Percentiles rank a stretch among this genome's conserved stretches.
Evolutionary conservation across 2,888 invertebrate species (phyloP).

Genomic region (Neoaliturus tenellus): DNA sequence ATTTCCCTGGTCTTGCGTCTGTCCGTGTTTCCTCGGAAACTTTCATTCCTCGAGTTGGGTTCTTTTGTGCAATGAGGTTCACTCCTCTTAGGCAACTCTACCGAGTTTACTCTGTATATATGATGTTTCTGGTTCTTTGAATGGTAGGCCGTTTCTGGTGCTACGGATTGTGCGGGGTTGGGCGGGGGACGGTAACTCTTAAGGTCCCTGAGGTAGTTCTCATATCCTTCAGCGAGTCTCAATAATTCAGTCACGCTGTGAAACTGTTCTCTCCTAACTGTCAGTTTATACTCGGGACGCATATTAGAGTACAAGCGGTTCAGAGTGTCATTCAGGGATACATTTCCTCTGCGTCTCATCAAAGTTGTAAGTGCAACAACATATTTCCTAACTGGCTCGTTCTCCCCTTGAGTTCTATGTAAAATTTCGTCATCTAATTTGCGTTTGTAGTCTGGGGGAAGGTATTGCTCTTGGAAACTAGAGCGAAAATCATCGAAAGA

Average conservation of each 20-base stretch:
- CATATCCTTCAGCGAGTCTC: not conserved
- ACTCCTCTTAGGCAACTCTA: not conserved
- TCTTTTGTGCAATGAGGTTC: not conserved
- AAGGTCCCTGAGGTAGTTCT: not conserved
- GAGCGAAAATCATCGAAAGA: too few species aligned
- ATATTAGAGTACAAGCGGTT: not conserved
- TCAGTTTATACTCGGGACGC: constrained; percentile 9
- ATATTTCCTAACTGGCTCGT: too few species aligned
- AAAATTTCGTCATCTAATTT: too few species aligned
- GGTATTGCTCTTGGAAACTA: too few species aligned
- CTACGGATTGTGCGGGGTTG: not conserved
- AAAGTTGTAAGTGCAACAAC: too few species aligned
- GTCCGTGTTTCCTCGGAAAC: not conserved
- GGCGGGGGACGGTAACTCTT: not conserved
- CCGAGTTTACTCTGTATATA: not conserved
- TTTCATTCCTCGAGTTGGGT: not conserved
- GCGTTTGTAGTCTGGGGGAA: too few species aligned
- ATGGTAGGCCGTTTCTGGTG: not conserved
- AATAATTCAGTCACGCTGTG: not conserved
- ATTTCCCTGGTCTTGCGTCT: not conserved
- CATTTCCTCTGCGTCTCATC: not conserved
- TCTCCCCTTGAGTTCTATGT: too few species aligned
- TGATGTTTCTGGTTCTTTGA: not conserved
- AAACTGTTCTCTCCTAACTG: not conserved
- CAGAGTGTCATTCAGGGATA: too few species aligned